A percentile compares a stretch with the other conserved stretches of the same genome.
Conservation (phyloP, 1,140 invertebrate species). For the Akabosia matsudoensis region DNA sequence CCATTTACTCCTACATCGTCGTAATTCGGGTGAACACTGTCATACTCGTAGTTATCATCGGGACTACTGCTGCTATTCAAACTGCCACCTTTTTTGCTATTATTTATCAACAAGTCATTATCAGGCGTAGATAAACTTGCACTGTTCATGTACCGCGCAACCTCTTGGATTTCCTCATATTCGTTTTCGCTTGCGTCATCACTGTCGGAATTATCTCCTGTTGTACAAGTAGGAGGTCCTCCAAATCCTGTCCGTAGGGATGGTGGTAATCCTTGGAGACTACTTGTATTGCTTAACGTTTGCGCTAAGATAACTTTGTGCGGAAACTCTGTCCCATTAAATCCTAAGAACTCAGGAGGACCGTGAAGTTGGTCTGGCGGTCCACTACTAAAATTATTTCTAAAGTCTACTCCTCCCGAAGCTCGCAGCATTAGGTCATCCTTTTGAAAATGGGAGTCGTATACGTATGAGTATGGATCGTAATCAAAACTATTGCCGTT, state of each 20-base stretch:
- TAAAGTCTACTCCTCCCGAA: background rate
- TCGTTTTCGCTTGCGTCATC: slow-evolving; percentile 40
- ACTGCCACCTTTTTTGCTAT: background rate
- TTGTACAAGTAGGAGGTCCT: background rate
- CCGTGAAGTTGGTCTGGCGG: background rate
- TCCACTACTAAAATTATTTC: background rate
- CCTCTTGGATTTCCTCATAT: slow-evolving; percentile 46
- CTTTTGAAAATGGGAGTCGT: slow-evolving; percentile 33
- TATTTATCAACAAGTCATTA: background rate
- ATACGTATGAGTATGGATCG: slow-evolving; percentile 46
- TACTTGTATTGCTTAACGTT: slow-evolving; percentile 4
- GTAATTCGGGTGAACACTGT: slow-evolving; percentile 11
- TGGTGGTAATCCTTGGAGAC: background rate
- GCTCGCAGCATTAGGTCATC: background rate
- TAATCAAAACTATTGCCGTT: slow-evolving; percentile 31
- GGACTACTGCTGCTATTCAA: slow-evolving; percentile 14
- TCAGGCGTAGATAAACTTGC: background rate
- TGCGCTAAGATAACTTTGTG: background rate
- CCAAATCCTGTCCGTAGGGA: background rate
- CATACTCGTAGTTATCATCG: slow-evolving; percentile 4
- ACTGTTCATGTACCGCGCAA: slow-evolving; percentile 44
- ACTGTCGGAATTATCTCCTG: background rate
- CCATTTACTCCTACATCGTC: slow-evolving; percentile 1
- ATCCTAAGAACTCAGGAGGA: background rate
- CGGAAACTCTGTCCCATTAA: slow-evolving; percentile 1